Evolutionary conservation across 2,113 vertebrate genomes (phyloP), one percentile per base, ranked within the genome.

Genomic region (Ochotona princeps): DNA sequence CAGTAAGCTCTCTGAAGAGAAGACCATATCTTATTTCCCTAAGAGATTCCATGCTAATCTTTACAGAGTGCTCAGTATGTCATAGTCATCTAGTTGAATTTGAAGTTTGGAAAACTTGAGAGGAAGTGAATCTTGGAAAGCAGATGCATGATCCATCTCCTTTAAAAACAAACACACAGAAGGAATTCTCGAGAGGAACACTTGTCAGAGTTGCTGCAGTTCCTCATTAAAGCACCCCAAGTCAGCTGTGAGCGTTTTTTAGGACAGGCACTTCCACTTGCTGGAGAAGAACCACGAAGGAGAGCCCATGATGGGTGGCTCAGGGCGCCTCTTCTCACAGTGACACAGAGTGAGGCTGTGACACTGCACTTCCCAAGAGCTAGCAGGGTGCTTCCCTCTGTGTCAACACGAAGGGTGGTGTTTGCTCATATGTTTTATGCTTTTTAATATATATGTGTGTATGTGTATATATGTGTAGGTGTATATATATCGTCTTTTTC

Each of bases 81-180:
- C 2, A n/a, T 60, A 61, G 87, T 83, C 28, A 92, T 82, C 21
- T 69, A 90, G 60, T 28, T 94, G 69, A 80, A 28, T 0, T 79
- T 44, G 79, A 75, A 70, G 85, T 92, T 94, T 65, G 20, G 49
- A 85, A 88, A 87, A 94, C 5, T 75, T 30, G 80, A 38, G 47
- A 70, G 26, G 20, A 82, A 82, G 83, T 26, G 35, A 81, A 47
- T 73, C 25, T 51, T 60, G 20, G 74, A 90, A 83, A 87, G 35
- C 44, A 92, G 30, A 11, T 57, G 75, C 7, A 13, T 28, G 10
- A 91, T 89, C 23, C 65, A 61, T 61, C n/a, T 28, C 84, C 80
- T 95, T 70, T 60, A 81, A 87, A 93, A 86, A 67, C 23, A 95
- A 44, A 74, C 7, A 54, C 10, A 21, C 8, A 65, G 51, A 54